These are phyloP conservation scores for Nycticorax nycticorax DNA, from an alignment of 2,113 vertebrate genomes.

Conservation along the genomic window DNA sequence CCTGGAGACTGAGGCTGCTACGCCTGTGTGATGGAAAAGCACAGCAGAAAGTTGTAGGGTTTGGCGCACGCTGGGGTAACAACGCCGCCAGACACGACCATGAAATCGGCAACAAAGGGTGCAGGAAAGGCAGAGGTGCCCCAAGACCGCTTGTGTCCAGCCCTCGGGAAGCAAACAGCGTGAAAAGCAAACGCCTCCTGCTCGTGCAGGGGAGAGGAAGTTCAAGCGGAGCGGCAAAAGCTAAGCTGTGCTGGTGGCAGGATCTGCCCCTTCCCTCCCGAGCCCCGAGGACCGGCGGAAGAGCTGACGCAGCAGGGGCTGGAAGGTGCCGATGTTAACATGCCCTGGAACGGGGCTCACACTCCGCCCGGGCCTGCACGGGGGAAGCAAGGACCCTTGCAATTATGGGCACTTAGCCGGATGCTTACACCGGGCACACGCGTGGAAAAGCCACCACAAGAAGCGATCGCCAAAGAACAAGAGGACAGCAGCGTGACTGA, in stretches of 20 bases:
- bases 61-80: neutral
- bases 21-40: neutral
- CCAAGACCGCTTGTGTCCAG: accelerated
- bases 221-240: neutral
- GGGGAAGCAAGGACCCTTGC: neutral
- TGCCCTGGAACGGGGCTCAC: accelerated
- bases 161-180: neutral
- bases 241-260: neutral
- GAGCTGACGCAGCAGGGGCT: neutral
- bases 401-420: accelerated
- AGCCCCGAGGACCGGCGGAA: neutral
- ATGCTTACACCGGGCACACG: neutral
- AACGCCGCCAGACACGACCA: neutral
- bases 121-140: neutral
- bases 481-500: neutral
- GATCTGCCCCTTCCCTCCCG: neutral
- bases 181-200: neutral
- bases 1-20: conserved; percentile 14
- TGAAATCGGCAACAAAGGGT: neutral
- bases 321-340: neutral
- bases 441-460: neutral
- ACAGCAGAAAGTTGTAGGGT: neutral
- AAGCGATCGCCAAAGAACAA: neutral
- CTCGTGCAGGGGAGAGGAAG: neutral
- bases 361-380: neutral